phyloP scores from a whole-genome alignment of 2,797 vertebrate species.

The Artibeus jamaicensis region DNA sequence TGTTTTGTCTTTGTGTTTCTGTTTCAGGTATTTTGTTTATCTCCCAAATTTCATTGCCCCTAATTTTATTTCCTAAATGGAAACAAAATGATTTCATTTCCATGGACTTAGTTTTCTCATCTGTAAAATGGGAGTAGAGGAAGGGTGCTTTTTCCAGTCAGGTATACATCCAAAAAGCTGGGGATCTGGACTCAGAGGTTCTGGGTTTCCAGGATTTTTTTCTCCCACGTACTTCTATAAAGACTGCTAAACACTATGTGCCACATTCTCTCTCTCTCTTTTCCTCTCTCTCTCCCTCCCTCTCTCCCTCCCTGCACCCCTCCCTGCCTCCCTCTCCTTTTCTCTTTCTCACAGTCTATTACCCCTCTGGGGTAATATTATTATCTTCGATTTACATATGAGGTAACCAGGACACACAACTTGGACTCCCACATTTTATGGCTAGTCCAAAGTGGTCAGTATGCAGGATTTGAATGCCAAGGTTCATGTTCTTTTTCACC shows the following conservation, averaged over 20 bases:
- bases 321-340: no score
- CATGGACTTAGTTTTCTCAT: not conserved
- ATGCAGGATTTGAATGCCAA: not conserved
- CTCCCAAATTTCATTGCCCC: not conserved
- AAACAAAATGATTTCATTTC: not conserved
- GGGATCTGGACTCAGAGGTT: not conserved
- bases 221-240: not conserved
- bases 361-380: not conserved
- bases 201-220: not conserved
- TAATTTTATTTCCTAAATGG: not conserved
- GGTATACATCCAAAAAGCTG: not conserved
- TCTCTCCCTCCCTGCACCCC: no score
- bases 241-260: not conserved
- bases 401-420: not conserved
- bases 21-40: constrained; percentile 20
- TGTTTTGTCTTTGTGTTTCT: constrained; percentile 48
- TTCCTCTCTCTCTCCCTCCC: no score
- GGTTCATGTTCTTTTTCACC: not conserved
- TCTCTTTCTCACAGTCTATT: not conserved
- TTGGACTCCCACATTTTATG: rapidly evolving
- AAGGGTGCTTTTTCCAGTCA: not conserved
- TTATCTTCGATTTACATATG: not conserved
- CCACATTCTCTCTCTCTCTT: not conserved
- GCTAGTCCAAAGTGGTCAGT: rapidly evolving
- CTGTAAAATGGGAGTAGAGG: not conserved